Percentiles rank a stretch among this genome's conserved stretches.
These are phyloP conservation scores for Anseranas semipalmata DNA, from an alignment of 2,113 vertebrate genomes.

Conservation along the genomic window DNA sequence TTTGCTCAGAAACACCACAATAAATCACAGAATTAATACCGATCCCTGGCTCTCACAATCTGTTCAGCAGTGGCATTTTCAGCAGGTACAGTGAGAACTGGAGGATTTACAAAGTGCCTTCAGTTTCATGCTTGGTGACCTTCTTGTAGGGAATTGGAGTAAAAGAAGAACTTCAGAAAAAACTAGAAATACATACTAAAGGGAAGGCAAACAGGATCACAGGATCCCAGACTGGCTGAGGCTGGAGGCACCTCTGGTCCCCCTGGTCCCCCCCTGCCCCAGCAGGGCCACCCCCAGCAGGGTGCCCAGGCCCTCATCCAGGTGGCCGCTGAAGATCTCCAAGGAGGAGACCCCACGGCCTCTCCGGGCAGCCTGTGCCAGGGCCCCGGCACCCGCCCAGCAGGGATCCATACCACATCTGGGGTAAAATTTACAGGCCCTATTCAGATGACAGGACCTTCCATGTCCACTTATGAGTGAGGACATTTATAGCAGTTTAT, in stretches of 20 bases:
- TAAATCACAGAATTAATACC: neutral
- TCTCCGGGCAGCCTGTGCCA: no score
- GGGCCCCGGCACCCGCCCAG: no score
- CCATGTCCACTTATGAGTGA: rapidly evolving
- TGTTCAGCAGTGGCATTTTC: neutral
- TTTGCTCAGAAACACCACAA: neutral
- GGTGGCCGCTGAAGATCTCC: no score
- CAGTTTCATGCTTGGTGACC: neutral
- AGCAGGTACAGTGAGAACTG: neutral
- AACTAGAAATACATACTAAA: neutral
- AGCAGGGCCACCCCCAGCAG: neutral
- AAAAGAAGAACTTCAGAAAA: neutral
- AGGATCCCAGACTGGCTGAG: neutral
- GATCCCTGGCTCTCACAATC: neutral
- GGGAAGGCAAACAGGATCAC: neutral
- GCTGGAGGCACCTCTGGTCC: no score
- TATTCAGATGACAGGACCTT: neutral
- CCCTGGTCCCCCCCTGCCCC: neutral
- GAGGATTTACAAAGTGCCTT: neutral
- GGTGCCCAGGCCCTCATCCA: neutral
- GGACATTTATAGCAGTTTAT: no score
- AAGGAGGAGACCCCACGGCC: no score
- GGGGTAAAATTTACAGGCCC: neutral
- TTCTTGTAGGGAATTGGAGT: neutral
- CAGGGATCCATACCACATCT: rapidly evolving